These are phyloP conservation scores for Alentia gelatinosa DNA, from an alignment of 2,888 invertebrate genomes.

Conservation along the genomic window DNA sequence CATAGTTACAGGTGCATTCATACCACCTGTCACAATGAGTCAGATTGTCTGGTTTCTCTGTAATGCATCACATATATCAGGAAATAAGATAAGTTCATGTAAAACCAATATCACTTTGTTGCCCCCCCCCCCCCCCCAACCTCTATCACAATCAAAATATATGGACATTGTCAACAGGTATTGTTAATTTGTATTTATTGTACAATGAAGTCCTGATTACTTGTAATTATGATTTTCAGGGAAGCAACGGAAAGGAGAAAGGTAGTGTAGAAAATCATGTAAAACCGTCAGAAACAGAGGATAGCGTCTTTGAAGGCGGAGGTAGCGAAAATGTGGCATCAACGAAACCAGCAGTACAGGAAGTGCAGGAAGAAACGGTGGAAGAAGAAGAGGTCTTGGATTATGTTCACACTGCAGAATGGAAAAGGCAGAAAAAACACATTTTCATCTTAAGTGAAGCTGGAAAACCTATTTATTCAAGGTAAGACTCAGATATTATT, in stretches of 20 bases:
- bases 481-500: too few species aligned
- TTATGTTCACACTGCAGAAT: slow-evolving; percentile 82
- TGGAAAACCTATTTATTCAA: slow-evolving; percentile 95
- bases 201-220: too few species aligned
- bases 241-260: slow-evolving; percentile 28
- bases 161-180: too few species aligned
- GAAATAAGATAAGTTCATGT: too few species aligned
- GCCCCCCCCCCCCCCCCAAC: too few species aligned
- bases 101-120: too few species aligned
- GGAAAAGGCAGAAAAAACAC: slow-evolving; percentile 92
- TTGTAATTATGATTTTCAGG: background rate
- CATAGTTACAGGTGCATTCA: too few species aligned
- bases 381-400: slow-evolving; percentile 70
- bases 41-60: too few species aligned
- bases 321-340: background rate
- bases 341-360: background rate
- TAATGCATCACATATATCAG: too few species aligned
- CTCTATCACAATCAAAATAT: too few species aligned
- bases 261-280: background rate
- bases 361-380: background rate
- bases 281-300: background rate
- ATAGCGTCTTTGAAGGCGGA: slow-evolving; percentile 16
- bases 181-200: too few species aligned
- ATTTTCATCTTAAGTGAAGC: slow-evolving; percentile 96
- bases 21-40: too few species aligned